These are phyloP conservation scores for Trypoxylus dichotomus DNA, from an alignment of 1,140 invertebrate species.

Conservation along the genomic window DNA sequence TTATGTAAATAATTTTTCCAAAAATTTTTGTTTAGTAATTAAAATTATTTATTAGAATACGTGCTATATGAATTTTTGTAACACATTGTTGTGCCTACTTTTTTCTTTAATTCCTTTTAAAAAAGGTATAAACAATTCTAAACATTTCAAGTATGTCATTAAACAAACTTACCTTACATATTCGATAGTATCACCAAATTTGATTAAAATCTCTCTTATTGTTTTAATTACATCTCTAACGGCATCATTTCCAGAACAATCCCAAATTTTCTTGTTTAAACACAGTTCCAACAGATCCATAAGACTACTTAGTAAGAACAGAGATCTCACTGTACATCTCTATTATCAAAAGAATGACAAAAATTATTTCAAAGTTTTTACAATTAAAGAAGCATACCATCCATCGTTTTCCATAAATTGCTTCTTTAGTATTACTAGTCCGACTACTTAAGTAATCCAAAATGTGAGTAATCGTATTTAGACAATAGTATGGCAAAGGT, in stretches of 20 bases:
- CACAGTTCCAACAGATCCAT: slow-evolving; percentile 43
- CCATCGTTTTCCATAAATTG: neutral
- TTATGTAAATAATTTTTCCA: too few species aligned
- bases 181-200: slow-evolving; percentile 54
- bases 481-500: slow-evolving; percentile 57
- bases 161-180: slow-evolving; percentile 53
- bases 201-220: slow-evolving; percentile 44
- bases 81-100: too few species aligned
- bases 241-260: slow-evolving; percentile 11
- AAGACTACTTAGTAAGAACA: slow-evolving; percentile 44
- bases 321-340: slow-evolving; percentile 46
- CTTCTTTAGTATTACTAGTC: slow-evolving; percentile 34
- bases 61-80: too few species aligned
- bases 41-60: too few species aligned
- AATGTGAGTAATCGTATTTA: slow-evolving; percentile 53
- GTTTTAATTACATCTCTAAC: slow-evolving; percentile 39
- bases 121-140: too few species aligned
- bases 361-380: slow-evolving; percentile 18
- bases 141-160: neutral
- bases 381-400: slow-evolving; percentile 10
- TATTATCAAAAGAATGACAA: slow-evolving; percentile 34
- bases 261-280: slow-evolving; percentile 40
- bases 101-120: too few species aligned
- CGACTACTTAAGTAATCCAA: slow-evolving; percentile 50
- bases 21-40: too few species aligned